Percentiles rank a stretch among this genome's conserved stretches.
phyloP scores from a whole-genome alignment of 2,113 vertebrate species.

The Cariama cristata region DNA sequence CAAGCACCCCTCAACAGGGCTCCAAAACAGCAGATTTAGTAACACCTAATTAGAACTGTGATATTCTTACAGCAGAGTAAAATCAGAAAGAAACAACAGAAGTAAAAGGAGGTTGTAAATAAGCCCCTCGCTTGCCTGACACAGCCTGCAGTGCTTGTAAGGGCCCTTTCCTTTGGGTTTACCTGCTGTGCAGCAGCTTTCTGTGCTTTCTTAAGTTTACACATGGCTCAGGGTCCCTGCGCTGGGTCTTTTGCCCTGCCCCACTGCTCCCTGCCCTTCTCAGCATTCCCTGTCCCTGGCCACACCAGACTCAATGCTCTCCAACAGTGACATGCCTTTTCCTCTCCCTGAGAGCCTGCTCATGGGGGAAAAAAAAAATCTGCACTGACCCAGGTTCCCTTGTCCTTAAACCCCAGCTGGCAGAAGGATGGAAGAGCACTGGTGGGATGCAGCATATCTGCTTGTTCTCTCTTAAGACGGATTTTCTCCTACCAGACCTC shows the following conservation, averaged over 20 bases:
- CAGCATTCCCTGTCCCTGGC: background rate
- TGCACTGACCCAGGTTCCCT: background rate
- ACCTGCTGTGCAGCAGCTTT: background rate
- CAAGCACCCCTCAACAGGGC: background rate
- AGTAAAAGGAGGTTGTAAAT: background rate
- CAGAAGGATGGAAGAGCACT: background rate
- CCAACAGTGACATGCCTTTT: background rate
- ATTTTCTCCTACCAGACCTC: background rate
- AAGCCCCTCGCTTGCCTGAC: background rate
- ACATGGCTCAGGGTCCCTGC: accelerated
- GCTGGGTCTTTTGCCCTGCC: background rate
- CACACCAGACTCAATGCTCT: accelerated
- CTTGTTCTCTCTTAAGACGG: background rate
- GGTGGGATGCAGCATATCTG: background rate
- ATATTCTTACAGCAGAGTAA: background rate
- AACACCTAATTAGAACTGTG: background rate
- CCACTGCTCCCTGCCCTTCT: background rate
- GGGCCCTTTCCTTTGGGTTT: background rate
- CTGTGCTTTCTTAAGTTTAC: background rate
- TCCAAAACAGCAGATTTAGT: background rate
- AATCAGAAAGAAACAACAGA: background rate
- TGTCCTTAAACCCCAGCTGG: background rate
- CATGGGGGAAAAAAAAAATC: accelerated
- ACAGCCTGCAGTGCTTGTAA: background rate
- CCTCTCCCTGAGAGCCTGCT: background rate